These are phyloP conservation scores for Meta bourneti DNA, from an alignment of 2,888 invertebrate genomes.

Conservation along the genomic window DNA sequence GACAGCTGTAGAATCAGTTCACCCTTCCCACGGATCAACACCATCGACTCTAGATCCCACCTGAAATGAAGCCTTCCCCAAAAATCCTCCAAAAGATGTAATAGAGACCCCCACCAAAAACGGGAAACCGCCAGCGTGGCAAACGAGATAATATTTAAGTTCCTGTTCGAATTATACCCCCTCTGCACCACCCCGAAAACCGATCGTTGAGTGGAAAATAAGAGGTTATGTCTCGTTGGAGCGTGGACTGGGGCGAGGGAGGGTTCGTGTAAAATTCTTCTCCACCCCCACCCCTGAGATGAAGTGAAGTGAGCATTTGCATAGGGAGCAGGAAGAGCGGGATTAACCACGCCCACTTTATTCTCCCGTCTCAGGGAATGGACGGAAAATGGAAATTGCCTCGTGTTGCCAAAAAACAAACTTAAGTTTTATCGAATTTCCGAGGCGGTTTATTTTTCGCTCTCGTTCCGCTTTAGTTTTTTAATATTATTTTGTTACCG, in stretches of 20 bases:
- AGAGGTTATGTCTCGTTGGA: slow-evolving; percentile 63
- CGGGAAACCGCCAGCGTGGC: slow-evolving; percentile 33
- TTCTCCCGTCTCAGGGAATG: slow-evolving; percentile 31
- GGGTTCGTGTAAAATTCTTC: slow-evolving; percentile 49
- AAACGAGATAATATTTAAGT: slow-evolving; percentile 75
- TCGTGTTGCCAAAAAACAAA: slow-evolving; percentile 64
- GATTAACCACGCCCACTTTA: slow-evolving; percentile 54
- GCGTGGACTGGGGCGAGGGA: not conserved
- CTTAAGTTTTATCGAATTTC: slow-evolving; percentile 75
- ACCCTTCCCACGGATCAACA: slow-evolving; percentile 52
- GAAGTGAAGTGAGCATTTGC: slow-evolving; percentile 70
- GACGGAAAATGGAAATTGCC: slow-evolving; percentile 72
- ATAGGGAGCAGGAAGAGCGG: slow-evolving; percentile 54
- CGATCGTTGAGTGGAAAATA: slow-evolving; percentile 74
- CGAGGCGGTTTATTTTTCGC: slow-evolving; percentile 3
- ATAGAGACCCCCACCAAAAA: slow-evolving; percentile 30
- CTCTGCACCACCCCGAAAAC: not conserved
- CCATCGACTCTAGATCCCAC: not conserved
- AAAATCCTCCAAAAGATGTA: slow-evolving; percentile 47
- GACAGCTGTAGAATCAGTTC: slow-evolving; percentile 71
- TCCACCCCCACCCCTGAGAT: not conserved
- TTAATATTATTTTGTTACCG: slow-evolving; percentile 66
- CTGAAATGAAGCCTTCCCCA: slow-evolving; percentile 31
- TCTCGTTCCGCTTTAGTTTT: slow-evolving; percentile 15
- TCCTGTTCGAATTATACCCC: slow-evolving; percentile 63